A percentile compares a stretch with the other conserved stretches of the same genome.
Conservation (phyloP, 92 coral and sea anemone species). For the Diadumene lineata region DNA sequence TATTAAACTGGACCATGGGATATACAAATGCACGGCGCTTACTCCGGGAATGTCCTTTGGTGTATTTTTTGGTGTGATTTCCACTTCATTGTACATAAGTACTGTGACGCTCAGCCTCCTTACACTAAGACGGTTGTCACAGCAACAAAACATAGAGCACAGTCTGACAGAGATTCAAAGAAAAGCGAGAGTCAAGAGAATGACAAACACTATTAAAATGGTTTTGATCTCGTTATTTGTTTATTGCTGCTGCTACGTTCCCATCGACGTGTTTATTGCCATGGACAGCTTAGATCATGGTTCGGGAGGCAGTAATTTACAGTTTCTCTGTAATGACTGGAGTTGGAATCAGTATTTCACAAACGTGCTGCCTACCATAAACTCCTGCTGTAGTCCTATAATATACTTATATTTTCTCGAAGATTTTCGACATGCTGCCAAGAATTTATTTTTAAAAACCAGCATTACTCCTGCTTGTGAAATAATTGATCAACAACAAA, state of each 20-base stretch:
- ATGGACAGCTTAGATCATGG: neutral
- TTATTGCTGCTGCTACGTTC: neutral
- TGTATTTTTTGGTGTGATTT: neutral
- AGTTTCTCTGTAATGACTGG: neutral
- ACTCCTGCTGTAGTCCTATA: constrained; percentile 6
- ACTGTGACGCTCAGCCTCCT: neutral
- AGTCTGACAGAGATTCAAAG: neutral
- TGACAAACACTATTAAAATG: neutral
- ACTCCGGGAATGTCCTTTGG: neutral
- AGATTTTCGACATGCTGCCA: constrained; percentile 5
- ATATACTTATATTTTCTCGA: neutral
- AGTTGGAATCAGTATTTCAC: neutral
- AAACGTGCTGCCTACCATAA: neutral
- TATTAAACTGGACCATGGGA: neutral
- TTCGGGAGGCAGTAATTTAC: neutral
- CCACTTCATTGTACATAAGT: neutral
- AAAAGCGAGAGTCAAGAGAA: neutral
- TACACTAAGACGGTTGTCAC: neutral
- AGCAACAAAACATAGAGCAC: neutral
- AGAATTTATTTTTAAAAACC: neutral
- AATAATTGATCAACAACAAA: too few relatives aligned
- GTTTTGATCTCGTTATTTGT: constrained; percentile 5
- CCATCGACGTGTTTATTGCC: neutral
- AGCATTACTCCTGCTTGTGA: neutral
- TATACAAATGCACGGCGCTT: neutral